Percentiles rank a stretch among this genome's conserved stretches.
Conservation (phyloP, 2,797 vertebrate genomes). For the Anguilla marmorata region DNA sequence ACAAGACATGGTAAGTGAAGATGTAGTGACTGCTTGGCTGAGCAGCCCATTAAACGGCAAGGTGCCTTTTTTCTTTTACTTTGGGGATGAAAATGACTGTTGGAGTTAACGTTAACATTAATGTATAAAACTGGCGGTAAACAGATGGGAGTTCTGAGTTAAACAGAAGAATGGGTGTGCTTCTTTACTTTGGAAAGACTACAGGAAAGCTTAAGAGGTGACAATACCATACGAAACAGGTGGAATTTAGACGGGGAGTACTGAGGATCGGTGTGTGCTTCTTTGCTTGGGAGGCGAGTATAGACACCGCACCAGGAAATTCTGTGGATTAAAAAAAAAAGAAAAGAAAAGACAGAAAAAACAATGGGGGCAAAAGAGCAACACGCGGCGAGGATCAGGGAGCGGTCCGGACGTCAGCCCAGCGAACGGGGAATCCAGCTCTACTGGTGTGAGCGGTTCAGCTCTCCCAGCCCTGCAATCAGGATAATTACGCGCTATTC, state of each 20-base stretch:
- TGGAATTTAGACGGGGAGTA: background rate
- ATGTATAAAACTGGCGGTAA: too few species aligned
- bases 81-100: background rate
- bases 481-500: background rate
- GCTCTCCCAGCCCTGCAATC: conserved; percentile 58
- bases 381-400: conserved; percentile 19
- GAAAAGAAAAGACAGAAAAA: too few species aligned
- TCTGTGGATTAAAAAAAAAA: conserved; percentile 1
- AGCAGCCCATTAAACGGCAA: background rate
- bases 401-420: conserved; percentile 29
- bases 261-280: background rate
- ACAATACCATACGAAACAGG: background rate
- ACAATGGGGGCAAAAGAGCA: conserved; percentile 25
- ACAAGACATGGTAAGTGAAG: too few species aligned
- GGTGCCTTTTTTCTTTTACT: background rate
- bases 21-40: too few species aligned
- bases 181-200: background rate
- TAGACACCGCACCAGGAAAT: background rate
- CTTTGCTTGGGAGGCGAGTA: background rate
- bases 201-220: background rate
- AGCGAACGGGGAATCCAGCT: conserved; percentile 73
- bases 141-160: too few species aligned
- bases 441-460: conserved; percentile 66
- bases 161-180: too few species aligned
- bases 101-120: too few species aligned